Base-by-base conservation (phyloP, 2,113 vertebrate species). In the Galbula dea region DNA sequence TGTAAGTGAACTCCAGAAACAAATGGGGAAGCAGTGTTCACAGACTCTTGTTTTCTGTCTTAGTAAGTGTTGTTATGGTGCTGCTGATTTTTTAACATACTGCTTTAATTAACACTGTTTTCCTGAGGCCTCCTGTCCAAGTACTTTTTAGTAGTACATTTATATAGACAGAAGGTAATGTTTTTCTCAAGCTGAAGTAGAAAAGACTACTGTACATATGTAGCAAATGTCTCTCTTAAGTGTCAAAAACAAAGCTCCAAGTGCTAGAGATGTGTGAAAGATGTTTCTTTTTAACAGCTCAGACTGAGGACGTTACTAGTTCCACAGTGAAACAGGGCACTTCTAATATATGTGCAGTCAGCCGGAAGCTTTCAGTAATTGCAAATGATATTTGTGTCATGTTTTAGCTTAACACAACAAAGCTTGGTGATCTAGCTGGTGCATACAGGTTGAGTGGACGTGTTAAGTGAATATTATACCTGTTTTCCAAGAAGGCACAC, bases 71-170 rank as follows among this genome's bases (percentile, higher is more conserved):
- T 93, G 84, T 75, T 92, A 86, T 86, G 91, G 39, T 96, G 85
- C 46, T 65, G 84, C 89, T 90, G 61, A 48, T 89, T 84, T 90
- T 87, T 88, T 88, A 83, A 83, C 55, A 67, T 66, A 57, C 62
- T 83, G 80, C 52, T 92, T 97, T 90, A 94, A 94, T 96, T 96
- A 95, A 76, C 88, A 87, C 75, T 66, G 7, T 87, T 95, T n/a
- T 96, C 51, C 86, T 59, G 69, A 74, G 71, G 39, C 94, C 81
- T 96, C 69, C 90, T 95, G 86, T 92, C 95, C 81, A 84, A 95
- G 55, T 51, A 52, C 37, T 90, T 94, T 74, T 89, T 94, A 95
- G 85, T 94, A 75, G 65, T 48, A 45, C 75, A 85, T 96, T 87
- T 92, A 66, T 29, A 83, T 72, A 85, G 68, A 83, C 75, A 94